These are phyloP conservation scores for Lamellibrachia luymesi DNA, from an alignment of 1,140 invertebrate genomes.

Conservation along the genomic window DNA sequence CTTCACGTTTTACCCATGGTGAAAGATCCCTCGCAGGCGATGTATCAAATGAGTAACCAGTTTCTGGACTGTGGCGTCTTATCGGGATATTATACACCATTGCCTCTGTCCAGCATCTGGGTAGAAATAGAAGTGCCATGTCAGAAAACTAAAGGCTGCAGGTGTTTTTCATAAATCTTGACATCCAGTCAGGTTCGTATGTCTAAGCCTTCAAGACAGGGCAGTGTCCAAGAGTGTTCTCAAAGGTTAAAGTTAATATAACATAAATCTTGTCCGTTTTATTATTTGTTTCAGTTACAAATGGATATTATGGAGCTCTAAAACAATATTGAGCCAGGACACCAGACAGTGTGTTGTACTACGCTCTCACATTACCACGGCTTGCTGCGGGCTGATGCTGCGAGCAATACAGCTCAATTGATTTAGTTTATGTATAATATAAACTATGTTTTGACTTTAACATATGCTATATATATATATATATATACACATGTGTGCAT, in stretches of 20 bases:
- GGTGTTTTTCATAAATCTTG: neutral
- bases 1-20: neutral
- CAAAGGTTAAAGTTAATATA: neutral
- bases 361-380: too few species aligned
- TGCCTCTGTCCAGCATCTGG: neutral
- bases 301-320: neutral
- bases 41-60: neutral
- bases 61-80: neutral
- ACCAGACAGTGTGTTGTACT: neutral
- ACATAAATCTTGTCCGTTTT: neutral
- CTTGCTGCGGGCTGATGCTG: too few species aligned
- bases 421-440: too few species aligned
- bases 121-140: neutral
- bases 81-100: neutral
- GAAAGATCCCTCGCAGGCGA: neutral
- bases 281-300: neutral
- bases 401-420: too few species aligned
- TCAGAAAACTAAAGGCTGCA: neutral
- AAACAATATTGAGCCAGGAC: neutral
- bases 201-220: neutral
- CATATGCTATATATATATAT: too few species aligned
- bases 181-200: neutral
- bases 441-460: too few species aligned
- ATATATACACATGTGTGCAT: too few species aligned
- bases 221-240: neutral